A percentile compares a stretch with the other conserved stretches of the same genome.
Evolutionary conservation across 1,140 invertebrate species (phyloP).

Genomic region (Plutomurus gul): DNA sequence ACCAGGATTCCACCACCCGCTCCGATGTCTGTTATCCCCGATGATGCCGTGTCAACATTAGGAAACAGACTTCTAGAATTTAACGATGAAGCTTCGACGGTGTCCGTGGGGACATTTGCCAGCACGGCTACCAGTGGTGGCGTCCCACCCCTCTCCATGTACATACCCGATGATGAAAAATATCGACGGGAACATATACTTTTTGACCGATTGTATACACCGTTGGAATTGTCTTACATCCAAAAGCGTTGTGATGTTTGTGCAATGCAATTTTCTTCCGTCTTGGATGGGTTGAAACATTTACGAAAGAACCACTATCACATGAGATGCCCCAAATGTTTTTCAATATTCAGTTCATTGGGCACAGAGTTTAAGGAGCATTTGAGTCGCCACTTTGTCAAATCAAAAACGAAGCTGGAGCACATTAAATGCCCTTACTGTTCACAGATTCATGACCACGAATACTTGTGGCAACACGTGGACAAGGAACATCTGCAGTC

Average conservation of each 20-base stretch:
- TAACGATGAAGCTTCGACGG: too few species aligned
- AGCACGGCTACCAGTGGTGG: too few species aligned
- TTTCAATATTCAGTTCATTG: not conserved
- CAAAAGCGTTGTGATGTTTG: not conserved
- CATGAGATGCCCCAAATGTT: not conserved
- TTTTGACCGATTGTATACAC: too few species aligned
- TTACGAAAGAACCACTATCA: not conserved
- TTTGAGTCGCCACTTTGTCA: not conserved
- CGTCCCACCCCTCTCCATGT: too few species aligned
- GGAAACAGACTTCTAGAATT: too few species aligned
- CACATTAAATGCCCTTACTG: not conserved
- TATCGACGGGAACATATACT: too few species aligned
- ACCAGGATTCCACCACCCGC: too few species aligned
- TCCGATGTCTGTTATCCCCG: too few species aligned
- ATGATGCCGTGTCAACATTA: too few species aligned
- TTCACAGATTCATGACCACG: not conserved
- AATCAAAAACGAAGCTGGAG: not conserved
- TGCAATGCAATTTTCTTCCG: not conserved
- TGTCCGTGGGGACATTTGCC: too few species aligned
- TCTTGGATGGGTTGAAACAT: not conserved
- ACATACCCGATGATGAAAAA: too few species aligned
- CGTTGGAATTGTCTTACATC: not conserved
- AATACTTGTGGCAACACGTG: not conserved
- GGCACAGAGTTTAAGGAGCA: not conserved
- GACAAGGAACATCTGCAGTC: not conserved